Evolutionary conservation across 1,140 invertebrate genomes (phyloP).

Genomic region (Uloborus diversus): DNA sequence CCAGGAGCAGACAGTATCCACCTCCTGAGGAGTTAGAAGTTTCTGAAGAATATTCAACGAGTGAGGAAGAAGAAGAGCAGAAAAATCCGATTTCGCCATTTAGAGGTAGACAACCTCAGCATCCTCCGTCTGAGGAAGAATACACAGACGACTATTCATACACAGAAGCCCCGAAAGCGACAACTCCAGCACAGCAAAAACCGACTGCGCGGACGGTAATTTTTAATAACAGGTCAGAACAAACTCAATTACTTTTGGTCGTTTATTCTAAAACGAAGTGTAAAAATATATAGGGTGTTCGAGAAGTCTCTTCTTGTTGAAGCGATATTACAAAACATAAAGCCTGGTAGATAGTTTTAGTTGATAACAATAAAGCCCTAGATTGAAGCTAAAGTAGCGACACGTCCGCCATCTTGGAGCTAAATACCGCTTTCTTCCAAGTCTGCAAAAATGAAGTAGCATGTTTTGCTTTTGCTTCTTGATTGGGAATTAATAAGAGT

Average conservation of each 20-base stretch:
- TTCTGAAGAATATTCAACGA: not conserved
- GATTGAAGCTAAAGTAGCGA: too few species aligned
- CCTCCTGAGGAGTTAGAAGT: slow-evolving; percentile 46
- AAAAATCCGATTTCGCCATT: not conserved
- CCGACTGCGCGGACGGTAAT: not conserved
- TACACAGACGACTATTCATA: slow-evolving; percentile 14
- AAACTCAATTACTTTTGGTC: not conserved
- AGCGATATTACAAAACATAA: too few species aligned
- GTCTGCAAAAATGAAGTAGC: too few species aligned
- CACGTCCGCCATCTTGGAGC: too few species aligned
- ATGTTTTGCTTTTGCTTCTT: too few species aligned
- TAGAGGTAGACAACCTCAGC: slow-evolving; percentile 20
- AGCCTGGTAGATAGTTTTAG: too few species aligned
- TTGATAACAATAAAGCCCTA: too few species aligned
- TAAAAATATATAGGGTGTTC: not conserved
- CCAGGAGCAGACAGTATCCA: slow-evolving; percentile 42
- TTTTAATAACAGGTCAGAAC: slow-evolving; percentile 29
- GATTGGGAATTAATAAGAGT: too few species aligned
- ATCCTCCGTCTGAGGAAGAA: slow-evolving; percentile 1
- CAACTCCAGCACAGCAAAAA: slow-evolving; percentile 18
- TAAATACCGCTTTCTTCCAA: too few species aligned
- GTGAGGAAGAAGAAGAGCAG: slow-evolving; percentile 2
- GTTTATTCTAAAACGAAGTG: not conserved
- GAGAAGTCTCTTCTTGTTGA: not conserved
- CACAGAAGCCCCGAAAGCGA: slow-evolving; percentile 43